Percentiles rank a stretch among this genome's conserved stretches.
Conservation (phyloP, 2,797 vertebrate genomes). For the Catharus ustulatus region DNA sequence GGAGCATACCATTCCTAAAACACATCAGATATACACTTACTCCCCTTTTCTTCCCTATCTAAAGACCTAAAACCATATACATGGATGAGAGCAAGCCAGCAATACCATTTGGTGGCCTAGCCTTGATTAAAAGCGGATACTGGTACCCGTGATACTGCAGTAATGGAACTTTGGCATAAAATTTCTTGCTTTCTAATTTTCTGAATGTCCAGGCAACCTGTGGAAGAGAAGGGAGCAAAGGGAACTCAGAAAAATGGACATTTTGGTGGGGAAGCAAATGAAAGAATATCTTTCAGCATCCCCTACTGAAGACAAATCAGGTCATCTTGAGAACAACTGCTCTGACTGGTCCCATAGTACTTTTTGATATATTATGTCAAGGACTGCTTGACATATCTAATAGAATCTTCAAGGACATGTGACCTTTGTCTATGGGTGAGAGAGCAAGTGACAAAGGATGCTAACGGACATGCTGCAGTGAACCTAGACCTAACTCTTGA, state of each 20-base stretch:
- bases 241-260: background rate
- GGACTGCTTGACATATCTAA: background rate
- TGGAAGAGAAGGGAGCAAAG: background rate
- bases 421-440: background rate
- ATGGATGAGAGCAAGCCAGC: background rate
- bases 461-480: background rate
- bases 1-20: background rate
- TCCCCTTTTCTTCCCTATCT: background rate
- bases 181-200: background rate
- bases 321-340: background rate
- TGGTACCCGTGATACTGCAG: background rate
- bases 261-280: background rate
- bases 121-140: background rate
- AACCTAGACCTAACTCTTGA: background rate
- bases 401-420: background rate
- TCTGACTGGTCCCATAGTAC: background rate
- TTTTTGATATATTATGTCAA: background rate
- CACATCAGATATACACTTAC: fast-evolving
- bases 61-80: background rate
- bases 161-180: background rate
- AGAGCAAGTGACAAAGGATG: background rate
- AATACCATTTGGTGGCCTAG: background rate
- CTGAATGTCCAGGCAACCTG: background rate
- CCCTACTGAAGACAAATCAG: background rate
- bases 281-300: background rate